Evolutionary conservation across 2,113 vertebrate genomes (phyloP).

Genomic region (Polypterus senegalus): DNA sequence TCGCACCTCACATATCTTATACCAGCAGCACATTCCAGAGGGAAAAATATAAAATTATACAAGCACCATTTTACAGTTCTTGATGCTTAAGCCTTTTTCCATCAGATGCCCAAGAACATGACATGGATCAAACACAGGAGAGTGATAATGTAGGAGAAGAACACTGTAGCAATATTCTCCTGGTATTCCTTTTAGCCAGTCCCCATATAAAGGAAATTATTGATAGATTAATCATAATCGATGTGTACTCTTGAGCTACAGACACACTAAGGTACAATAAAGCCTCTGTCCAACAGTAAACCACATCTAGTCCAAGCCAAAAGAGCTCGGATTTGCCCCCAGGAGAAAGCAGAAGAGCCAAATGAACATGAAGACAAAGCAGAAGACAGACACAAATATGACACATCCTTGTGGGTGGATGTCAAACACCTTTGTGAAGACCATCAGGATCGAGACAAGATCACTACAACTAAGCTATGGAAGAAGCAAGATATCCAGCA

Average conservation of each 20-base stretch:
- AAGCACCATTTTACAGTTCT: background rate
- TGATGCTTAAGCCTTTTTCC: too few relatives aligned
- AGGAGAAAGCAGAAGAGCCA: conserved; percentile 49
- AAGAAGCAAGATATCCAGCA: too few relatives aligned
- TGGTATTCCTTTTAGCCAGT: conserved; percentile 23
- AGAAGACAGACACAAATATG: conserved; percentile 67
- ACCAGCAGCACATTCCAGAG: too few relatives aligned
- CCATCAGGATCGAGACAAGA: conserved; percentile 66
- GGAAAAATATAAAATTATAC: background rate
- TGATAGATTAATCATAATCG: background rate
- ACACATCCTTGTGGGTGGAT: conserved; percentile 56
- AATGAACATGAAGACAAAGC: conserved; percentile 52
- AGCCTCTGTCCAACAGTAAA: conserved; percentile 49
- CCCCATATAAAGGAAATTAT: background rate
- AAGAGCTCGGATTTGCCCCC: conserved; percentile 34
- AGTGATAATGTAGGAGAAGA: conserved; percentile 58
- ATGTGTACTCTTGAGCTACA: conserved; percentile 44
- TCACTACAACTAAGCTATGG: conserved; percentile 58
- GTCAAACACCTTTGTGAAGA: conserved; percentile 37
- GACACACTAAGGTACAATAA: conserved; percentile 69
- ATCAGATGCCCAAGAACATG: conserved; percentile 42
- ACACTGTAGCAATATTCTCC: conserved; percentile 61
- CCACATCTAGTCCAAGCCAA: conserved; percentile 52
- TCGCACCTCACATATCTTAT: too few relatives aligned
- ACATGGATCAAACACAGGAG: conserved; percentile 60